Evolutionary conservation across 2,113 vertebrate genomes (phyloP).

Genomic region (Sinocyclocheilus anshuiensis): DNA sequence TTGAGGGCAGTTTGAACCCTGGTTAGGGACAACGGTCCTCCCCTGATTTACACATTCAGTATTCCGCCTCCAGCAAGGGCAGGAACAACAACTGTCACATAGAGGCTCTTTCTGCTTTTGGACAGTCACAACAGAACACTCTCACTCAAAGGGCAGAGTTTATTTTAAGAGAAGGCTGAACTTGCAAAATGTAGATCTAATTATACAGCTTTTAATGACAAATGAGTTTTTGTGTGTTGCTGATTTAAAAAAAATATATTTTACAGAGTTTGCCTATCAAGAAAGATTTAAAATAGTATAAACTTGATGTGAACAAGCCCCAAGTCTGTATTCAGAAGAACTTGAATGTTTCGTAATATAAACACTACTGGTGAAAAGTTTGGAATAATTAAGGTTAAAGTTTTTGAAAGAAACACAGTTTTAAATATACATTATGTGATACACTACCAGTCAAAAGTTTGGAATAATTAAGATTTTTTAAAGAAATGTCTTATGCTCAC

Average conservation of each 20-base stretch:
- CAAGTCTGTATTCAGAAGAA: background rate
- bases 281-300: background rate
- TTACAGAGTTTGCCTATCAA: background rate
- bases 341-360: background rate
- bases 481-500: too few species aligned
- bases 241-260: background rate
- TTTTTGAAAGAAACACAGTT: background rate
- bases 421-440: too few species aligned
- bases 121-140: conserved; percentile 31
- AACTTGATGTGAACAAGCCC: background rate
- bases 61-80: conserved; percentile 9
- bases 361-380: background rate
- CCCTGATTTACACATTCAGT: conserved; percentile 9
- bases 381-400: background rate
- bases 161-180: conserved; percentile 39
- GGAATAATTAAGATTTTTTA: background rate
- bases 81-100: conserved; percentile 33
- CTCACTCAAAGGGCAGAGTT: conserved; percentile 29
- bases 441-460: background rate
- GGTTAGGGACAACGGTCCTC: conserved; percentile 12
- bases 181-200: conserved; percentile 25
- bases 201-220: conserved; percentile 1
- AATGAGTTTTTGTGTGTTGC: background rate
- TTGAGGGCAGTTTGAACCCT: conserved; percentile 32
- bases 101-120: background rate